Evolutionary conservation across 2,888 invertebrate species (phyloP).

Genomic region (Steinernema hermaphroditum): DNA sequence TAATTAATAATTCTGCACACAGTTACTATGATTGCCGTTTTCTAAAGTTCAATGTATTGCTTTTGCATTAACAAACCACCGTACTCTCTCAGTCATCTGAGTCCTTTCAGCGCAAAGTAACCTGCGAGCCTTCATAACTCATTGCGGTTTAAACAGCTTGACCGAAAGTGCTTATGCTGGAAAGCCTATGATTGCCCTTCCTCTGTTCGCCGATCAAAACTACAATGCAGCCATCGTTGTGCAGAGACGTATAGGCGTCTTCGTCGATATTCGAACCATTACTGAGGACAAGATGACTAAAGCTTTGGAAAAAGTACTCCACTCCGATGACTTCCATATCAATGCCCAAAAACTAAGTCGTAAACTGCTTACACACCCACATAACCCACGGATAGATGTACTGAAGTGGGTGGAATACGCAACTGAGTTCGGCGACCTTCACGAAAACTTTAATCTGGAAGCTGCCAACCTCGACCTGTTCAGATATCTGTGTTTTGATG

Average conservation of each 20-base stretch:
- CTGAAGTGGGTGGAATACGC: slow-evolving; percentile 3
- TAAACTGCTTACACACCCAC: background rate
- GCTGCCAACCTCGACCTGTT: background rate
- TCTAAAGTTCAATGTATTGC: too few species aligned
- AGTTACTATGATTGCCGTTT: too few species aligned
- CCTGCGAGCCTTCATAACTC: background rate
- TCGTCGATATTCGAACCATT: background rate
- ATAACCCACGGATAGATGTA: background rate
- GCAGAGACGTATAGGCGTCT: background rate
- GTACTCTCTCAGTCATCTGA: background rate
- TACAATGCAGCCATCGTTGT: slow-evolving; percentile 4
- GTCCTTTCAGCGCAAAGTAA: background rate
- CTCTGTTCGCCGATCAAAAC: slow-evolving; percentile 10
- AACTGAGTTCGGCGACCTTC: slow-evolving; percentile 1
- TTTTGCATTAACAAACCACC: too few species aligned
- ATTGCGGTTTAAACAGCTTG: slow-evolving; percentile 12
- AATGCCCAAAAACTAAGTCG: background rate
- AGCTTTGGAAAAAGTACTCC: background rate
- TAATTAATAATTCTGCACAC: too few species aligned
- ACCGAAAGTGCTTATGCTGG: slow-evolving; percentile 15
- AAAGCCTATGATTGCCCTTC: background rate
- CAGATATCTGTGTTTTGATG: background rate
- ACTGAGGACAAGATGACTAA: background rate
- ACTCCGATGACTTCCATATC: background rate
- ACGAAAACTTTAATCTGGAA: slow-evolving; percentile 7